phyloP scores from a whole-genome alignment of 2,113 vertebrate species.

The Austrofundulus limnaeus region DNA sequence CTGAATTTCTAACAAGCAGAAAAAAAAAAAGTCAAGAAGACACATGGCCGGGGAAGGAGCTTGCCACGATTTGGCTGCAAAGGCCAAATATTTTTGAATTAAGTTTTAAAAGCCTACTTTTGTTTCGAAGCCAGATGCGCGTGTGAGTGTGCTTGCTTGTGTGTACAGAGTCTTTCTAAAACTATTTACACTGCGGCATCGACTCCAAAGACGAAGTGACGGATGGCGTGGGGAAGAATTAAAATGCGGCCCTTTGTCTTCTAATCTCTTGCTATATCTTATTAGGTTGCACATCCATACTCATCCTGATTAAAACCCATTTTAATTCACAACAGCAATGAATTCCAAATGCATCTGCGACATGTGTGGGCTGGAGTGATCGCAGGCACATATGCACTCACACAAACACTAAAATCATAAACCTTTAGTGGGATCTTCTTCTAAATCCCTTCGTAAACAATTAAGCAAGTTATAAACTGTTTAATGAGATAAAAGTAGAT shows the following conservation, averaged over 20 bases:
- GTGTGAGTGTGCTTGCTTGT: too few relatives aligned
- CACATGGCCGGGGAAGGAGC: conserved; percentile 9
- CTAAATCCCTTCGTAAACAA: conserved; percentile 77
- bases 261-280: conserved; percentile 65
- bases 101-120: conserved; percentile 23
- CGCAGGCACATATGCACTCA: conserved; percentile 16
- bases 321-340: conserved; percentile 59
- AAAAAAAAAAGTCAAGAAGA: conserved; percentile 10
- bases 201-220: conserved; percentile 11
- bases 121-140: conserved; percentile 27
- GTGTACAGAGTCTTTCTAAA: conserved; percentile 20
- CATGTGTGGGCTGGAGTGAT: conserved; percentile 27
- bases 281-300: conserved; percentile 54
- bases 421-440: conserved; percentile 67
- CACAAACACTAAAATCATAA: conserved; percentile 54
- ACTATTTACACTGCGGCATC: conserved; percentile 28
- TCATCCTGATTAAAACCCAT: conserved; percentile 71
- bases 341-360: conserved; percentile 46
- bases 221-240: conserved; percentile 27
- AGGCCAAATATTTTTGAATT: conserved; percentile 56
- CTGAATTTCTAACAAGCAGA: conserved; percentile 56
- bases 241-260: conserved; percentile 58
- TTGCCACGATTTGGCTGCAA: conserved; percentile 40
- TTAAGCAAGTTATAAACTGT: conserved; percentile 78
- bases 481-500: conserved; percentile 80